Evolutionary conservation across 2,797 vertebrate genomes (phyloP), one percentile per base, ranked within the genome.

Genomic region (Fistularia commersonii): DNA sequence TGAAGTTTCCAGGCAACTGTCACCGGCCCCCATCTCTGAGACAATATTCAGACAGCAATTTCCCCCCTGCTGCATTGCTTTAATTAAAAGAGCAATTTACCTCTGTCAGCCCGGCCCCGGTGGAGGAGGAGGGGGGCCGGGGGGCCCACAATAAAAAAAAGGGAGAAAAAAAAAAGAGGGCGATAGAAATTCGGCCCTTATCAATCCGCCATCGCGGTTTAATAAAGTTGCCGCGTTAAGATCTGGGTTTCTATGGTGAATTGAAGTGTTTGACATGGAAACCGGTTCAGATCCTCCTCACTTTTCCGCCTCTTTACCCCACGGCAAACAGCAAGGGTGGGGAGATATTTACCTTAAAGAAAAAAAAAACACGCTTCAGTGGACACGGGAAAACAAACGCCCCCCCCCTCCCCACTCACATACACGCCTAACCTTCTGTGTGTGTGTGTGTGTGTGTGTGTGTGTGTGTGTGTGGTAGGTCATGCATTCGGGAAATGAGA

Each of bases 31-130:
- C 90, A 90, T 92, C 90, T 90, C 90, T 82, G 89, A 89, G 89
- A 90, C 87, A 92, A 91, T 92, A 92, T 92, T 92, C 91, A 91
- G 91, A 93, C 92, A 89, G 92, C 93, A 97, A 97, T 96, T 97
- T 97, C 95, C 95, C 93, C 92, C n/a, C n/a, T 87, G 85, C 69
- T 87, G 90, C 90, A 90, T 92, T 90, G 91, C 90, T 94, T 96
- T 96, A 96, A 98, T 98, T 97, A 97, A 96, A 95, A 93, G 87
- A 91, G 91, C 93, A 92, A 92, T 92, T 92, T 92, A 91, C 89
- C 91, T 90, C 90, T 92, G 91, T 91, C 92, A 92, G 89, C 79
- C 78, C 76, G 88, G 90, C 50, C 88, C 80, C n/a, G n/a, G n/a
- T n/a, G n/a, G n/a, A n/a, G n/a, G n/a, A n/a, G n/a, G n/a, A n/a